Evolutionary conservation across 2,888 invertebrate species (phyloP), one percentile per base, ranked within the genome.

Genomic region (Macroteleia sp.): DNA sequence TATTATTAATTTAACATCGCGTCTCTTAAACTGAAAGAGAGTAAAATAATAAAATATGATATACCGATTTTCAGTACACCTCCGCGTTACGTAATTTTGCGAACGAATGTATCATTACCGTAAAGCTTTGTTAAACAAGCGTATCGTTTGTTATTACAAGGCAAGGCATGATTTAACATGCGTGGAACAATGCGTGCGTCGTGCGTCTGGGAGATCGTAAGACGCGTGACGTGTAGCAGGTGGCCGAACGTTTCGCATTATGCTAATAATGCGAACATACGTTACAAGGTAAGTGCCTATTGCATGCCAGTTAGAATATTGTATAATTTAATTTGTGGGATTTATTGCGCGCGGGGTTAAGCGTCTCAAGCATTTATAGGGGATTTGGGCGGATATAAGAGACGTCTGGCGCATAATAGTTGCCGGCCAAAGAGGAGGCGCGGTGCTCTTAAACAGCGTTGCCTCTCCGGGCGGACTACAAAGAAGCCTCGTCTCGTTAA

Each of bases 401-500:
- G 59, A 39, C 54, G 67, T 44, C 56, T 56, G 42, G 61, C 34
- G 50, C 48, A 70, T 64, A 50, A 54, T 44, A 66, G 66, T 30
- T 39, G 59, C n/a, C 16, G 52, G 66, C 62, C 59, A 50, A 52
- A 59, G 61, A 62, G 67, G 14, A 30, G 52, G 17, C 44, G 42
- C 20, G 59, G 54, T 34, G 62, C 69, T 57, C 69, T 70, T 69
- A 50, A 67, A 75, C 56, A 36, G 44, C 62, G 56, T 50, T 34
- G 36, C 41, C 50, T 50, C 67, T 62, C 66, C 28, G 30, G 46
- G 28, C 8, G 48, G 59, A 59, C 70, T 52, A 59, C 76, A 76
- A 76, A 76, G 76, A 76, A 76, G 62, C 22, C 64, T 39, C 64
- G 59, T 77, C 73, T 71, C 73, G 77, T 77, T 77, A 77, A 17